Evolutionary conservation across 64 coral and sea anemone species (phyloP).

Genomic region (Hydrozoanthus tunicans): DNA sequence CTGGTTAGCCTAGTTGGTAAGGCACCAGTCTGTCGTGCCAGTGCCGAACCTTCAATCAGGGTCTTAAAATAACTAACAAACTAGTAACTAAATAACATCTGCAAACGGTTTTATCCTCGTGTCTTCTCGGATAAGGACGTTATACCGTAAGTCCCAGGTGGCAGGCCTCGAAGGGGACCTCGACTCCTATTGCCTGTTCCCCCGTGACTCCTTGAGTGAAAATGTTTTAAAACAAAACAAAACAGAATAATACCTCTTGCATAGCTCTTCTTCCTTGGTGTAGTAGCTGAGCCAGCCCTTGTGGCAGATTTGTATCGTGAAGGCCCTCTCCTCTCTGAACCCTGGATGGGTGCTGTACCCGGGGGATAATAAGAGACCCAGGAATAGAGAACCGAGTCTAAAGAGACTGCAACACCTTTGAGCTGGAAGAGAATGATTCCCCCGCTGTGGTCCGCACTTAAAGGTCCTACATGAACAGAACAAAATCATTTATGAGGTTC

Average conservation of each 20-base stretch:
- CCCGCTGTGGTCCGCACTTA: neutral
- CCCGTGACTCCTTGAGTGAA: no score
- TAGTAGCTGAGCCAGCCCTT: conserved; percentile 31
- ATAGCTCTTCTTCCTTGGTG: conserved; percentile 38
- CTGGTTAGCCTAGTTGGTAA: no score
- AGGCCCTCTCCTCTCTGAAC: neutral
- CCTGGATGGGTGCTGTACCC: neutral
- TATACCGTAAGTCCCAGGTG: no score
- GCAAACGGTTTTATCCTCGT: no score
- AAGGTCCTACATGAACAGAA: neutral
- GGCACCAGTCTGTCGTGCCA: no score
- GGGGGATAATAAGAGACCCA: conserved; percentile 39
- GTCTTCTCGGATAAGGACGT: no score
- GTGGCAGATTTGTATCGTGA: conserved; percentile 26
- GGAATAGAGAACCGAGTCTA: conserved; percentile 32
- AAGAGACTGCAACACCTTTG: conserved; percentile 44
- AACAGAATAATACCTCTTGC: conserved; percentile 29
- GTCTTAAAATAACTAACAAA: no score
- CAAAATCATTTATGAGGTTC: neutral
- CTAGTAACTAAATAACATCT: no score
- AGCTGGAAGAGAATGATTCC: conserved; percentile 45
- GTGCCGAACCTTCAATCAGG: no score
- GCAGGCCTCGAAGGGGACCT: no score
- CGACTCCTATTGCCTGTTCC: no score
- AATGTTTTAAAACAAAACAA: neutral